These are phyloP conservation scores for Schlechtendalia chinensis DNA, from an alignment of 1,140 invertebrate species.

Conservation along the genomic window DNA sequence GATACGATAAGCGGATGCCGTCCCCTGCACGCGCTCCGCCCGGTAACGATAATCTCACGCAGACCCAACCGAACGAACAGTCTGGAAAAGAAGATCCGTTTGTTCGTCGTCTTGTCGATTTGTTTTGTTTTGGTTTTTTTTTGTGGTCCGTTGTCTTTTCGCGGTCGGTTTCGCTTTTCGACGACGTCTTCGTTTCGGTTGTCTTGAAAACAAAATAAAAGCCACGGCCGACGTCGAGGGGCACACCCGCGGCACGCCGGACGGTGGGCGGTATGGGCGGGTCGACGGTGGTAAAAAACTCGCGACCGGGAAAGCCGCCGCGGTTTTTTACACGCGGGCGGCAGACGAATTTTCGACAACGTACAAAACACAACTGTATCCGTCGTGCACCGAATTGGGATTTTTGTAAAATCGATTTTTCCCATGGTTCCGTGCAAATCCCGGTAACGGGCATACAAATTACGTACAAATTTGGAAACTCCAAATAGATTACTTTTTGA, in stretches of 20 bases:
- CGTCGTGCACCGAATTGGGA: no score
- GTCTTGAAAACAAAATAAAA: background rate
- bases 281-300: constrained; percentile 3
- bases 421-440: no score
- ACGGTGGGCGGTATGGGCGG: no score
- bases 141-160: no score
- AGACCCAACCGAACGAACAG: constrained; percentile 8
- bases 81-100: constrained; percentile 2
- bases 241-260: no score
- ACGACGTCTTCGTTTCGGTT: background rate
- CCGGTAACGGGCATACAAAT: no score
- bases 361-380: constrained; percentile 10
- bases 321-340: background rate
- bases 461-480: no score
- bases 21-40: background rate
- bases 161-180: background rate
- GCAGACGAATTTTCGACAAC: constrained; percentile 35
- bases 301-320: background rate
- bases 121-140: background rate
- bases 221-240: background rate
- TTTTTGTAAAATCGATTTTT: no score
- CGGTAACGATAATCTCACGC: constrained; percentile 33
- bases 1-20: background rate
- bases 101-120: constrained; percentile 34
- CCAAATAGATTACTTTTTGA: no score